phyloP scores from a whole-genome alignment of 2,888 invertebrate species.

The Papilio protenor region DNA sequence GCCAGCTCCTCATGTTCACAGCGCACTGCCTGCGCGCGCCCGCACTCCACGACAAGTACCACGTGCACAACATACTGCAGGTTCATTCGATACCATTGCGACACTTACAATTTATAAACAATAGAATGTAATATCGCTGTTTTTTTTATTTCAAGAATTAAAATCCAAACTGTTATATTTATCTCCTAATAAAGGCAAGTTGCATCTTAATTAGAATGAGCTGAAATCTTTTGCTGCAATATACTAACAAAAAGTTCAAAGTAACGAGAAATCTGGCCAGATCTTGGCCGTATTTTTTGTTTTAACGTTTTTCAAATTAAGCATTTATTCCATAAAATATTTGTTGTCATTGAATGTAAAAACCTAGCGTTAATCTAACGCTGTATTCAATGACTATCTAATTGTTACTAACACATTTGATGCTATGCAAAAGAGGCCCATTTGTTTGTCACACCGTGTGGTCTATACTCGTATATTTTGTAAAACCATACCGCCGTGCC shows the following conservation, averaged over 20 bases:
- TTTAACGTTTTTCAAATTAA: neutral
- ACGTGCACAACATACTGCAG: constrained; percentile 73
- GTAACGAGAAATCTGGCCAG: neutral
- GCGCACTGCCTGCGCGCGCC: constrained; percentile 76
- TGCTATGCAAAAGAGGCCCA: too few species aligned
- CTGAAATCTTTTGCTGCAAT: neutral
- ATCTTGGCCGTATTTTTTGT: constrained; percentile 7
- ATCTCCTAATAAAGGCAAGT: neutral
- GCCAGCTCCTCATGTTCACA: constrained; percentile 68
- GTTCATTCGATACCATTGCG: constrained; percentile 48
- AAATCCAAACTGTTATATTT: neutral
- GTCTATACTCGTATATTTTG: too few species aligned
- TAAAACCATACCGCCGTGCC: too few species aligned
- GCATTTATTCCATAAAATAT: neutral
- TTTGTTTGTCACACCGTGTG: too few species aligned
- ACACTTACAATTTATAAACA: neutral
- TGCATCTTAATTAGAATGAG: neutral
- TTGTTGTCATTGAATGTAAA: neutral
- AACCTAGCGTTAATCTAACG: too few species aligned
- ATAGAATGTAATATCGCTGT: neutral
- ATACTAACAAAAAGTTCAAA: neutral
- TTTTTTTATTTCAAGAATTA: neutral
- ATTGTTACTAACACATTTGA: too few species aligned
- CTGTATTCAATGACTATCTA: too few species aligned
- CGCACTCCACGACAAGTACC: constrained; percentile 71